These are phyloP conservation scores for Trichonephila clavipes DNA, from an alignment of 1,140 invertebrate species.

Conservation along the genomic window DNA sequence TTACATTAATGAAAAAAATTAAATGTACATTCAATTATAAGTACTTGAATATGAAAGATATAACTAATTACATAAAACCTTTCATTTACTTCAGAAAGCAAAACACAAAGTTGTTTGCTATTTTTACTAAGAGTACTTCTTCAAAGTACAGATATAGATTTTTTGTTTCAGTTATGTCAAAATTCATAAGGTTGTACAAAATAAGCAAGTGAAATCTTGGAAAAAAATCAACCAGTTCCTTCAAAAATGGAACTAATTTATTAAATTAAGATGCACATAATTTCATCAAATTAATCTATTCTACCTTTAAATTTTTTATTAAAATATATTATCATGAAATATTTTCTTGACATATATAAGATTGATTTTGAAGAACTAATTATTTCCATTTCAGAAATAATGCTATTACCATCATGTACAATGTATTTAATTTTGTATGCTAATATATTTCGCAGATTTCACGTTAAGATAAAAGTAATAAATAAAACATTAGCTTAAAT, in stretches of 20 bases:
- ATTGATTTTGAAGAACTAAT: neutral
- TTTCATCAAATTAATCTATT: neutral
- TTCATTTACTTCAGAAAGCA: no score
- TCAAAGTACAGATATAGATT: no score
- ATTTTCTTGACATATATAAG: neutral
- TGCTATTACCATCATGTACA: neutral
- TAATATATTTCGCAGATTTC: neutral
- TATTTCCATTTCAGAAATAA: neutral
- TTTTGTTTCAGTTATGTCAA: no score
- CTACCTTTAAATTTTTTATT: neutral
- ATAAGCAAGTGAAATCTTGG: no score
- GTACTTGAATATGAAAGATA: no score
- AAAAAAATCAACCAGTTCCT: neutral
- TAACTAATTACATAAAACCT: no score
- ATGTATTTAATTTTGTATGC: neutral
- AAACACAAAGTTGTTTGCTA: no score
- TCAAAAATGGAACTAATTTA: neutral
- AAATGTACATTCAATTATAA: no score
- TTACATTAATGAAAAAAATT: no score
- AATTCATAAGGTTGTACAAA: no score
- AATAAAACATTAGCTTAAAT: neutral
- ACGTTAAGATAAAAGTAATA: neutral
- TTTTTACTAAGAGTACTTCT: no score
- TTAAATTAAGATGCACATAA: neutral
- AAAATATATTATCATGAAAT: no score